Conservation (phyloP, 2,797 vertebrate genomes). For the Ctenopoma multispine region DNA sequence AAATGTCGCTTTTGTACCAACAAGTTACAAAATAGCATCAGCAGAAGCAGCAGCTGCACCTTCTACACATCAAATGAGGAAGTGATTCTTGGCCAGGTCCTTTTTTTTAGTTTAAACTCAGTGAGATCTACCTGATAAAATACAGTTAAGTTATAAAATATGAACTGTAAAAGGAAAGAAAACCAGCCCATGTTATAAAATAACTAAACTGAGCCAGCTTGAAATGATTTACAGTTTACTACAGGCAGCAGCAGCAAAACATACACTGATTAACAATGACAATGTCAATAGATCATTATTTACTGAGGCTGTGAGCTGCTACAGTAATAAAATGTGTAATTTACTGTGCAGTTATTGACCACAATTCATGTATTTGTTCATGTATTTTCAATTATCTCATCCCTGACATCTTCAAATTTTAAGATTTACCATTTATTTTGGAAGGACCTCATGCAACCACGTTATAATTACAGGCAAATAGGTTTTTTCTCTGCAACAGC, state of each 20-base stretch:
- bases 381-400: conserved; percentile 3
- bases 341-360: conserved; percentile 16
- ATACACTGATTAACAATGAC: background rate
- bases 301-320: background rate
- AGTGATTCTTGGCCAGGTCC: too few relatives aligned
- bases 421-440: background rate
- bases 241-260: background rate
- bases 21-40: too few relatives aligned
- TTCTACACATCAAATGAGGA: too few relatives aligned
- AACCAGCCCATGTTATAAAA: too few relatives aligned
- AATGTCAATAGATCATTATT: conserved; percentile 15
- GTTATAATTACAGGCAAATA: background rate
- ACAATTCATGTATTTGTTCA: conserved; percentile 25
- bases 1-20: too few relatives aligned
- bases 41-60: too few relatives aligned
- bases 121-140: too few relatives aligned
- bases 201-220: too few relatives aligned
- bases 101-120: too few relatives aligned
- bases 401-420: background rate
- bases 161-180: too few relatives aligned
- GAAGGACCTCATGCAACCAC: background rate
- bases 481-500: conserved; percentile 21
- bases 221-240: background rate
- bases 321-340: conserved; percentile 16
- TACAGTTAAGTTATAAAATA: too few relatives aligned